Percentiles rank a stretch among this genome's conserved stretches.
Evolutionary conservation across 2,888 invertebrate species (phyloP).

Genomic region (Pollenia amentaria): DNA sequence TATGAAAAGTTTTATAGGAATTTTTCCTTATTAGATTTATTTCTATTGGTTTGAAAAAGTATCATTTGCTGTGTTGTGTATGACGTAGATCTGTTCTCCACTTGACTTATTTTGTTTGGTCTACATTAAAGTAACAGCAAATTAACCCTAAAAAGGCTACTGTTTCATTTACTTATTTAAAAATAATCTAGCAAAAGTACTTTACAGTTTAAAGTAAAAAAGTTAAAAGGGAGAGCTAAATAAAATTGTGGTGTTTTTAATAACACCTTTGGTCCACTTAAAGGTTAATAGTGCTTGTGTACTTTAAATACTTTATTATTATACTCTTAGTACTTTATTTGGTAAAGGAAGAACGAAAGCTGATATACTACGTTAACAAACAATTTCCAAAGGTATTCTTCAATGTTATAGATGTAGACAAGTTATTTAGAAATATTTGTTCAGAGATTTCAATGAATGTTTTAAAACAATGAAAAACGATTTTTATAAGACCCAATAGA

Average conservation of each 20-base stretch:
- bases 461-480: not conserved
- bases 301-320: not conserved
- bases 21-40: slow-evolving; percentile 46
- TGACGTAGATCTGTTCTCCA: not conserved
- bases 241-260: not conserved
- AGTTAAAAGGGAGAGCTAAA: not conserved
- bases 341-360: slow-evolving; percentile 18
- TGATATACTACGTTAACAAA: slow-evolving; percentile 5
- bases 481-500: too few relatives aligned
- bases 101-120: slow-evolving; percentile 1
- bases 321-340: not conserved
- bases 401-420: slow-evolving; percentile 8
- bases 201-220: not conserved
- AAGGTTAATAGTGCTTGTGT: slow-evolving; percentile 13
- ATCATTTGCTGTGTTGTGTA: slow-evolving; percentile 28
- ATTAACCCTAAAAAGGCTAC: not conserved
- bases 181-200: too few relatives aligned
- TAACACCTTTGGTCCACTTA: not conserved
- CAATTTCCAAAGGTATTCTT: slow-evolving; percentile 28
- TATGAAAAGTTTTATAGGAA: slow-evolving; percentile 42
- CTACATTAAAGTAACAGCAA: not conserved
- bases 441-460: slow-evolving; percentile 18
- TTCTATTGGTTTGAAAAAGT: slow-evolving; percentile 10
- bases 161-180: not conserved
- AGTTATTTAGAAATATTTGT: slow-evolving; percentile 23